Evolutionary conservation across 1,140 invertebrate genomes (phyloP).

Genomic region (Sminthurinus signatus): DNA sequence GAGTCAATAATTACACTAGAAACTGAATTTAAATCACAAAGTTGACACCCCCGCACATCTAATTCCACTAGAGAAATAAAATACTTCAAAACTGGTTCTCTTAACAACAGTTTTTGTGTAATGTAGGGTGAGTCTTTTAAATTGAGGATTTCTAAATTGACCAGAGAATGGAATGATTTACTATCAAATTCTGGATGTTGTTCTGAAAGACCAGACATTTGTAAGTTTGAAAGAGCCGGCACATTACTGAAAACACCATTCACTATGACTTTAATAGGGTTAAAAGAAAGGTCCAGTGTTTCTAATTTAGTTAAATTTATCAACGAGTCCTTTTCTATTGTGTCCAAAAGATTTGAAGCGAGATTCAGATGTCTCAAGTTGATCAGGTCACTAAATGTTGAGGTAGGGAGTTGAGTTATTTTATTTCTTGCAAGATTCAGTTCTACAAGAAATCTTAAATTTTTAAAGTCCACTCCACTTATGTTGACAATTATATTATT

Average conservation of each 20-base stretch:
- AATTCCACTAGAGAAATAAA: constrained; percentile 53
- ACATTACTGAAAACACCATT: constrained; percentile 61
- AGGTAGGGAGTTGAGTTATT: constrained; percentile 58
- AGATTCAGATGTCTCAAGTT: constrained; percentile 52
- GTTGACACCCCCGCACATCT: constrained; percentile 54
- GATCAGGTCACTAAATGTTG: constrained; percentile 58
- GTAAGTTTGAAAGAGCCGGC: constrained; percentile 56
- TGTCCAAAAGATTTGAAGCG: constrained; percentile 47
- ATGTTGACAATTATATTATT: constrained; percentile 61
- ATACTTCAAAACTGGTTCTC: constrained; percentile 51
- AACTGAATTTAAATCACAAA: constrained; percentile 24
- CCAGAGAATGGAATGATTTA: constrained; percentile 54
- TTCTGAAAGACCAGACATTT: constrained; percentile 59
- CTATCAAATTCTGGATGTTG: constrained; percentile 46
- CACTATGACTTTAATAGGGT: constrained; percentile 61
- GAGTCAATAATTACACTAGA: constrained; percentile 17
- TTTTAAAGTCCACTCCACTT: constrained; percentile 59
- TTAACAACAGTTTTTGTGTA: constrained; percentile 59
- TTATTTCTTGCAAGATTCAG: constrained; percentile 62
- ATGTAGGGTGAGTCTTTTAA: constrained; percentile 65
- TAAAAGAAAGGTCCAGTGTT: constrained; percentile 67
- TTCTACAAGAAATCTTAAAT: constrained; percentile 61
- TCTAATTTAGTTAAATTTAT: constrained; percentile 45
- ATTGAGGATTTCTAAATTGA: constrained; percentile 62
- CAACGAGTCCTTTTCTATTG: constrained; percentile 45